Percentiles rank a stretch among this genome's conserved stretches.
Evolutionary conservation across 2,888 invertebrate species (phyloP).

Genomic region (Polia nebulosa): DNA sequence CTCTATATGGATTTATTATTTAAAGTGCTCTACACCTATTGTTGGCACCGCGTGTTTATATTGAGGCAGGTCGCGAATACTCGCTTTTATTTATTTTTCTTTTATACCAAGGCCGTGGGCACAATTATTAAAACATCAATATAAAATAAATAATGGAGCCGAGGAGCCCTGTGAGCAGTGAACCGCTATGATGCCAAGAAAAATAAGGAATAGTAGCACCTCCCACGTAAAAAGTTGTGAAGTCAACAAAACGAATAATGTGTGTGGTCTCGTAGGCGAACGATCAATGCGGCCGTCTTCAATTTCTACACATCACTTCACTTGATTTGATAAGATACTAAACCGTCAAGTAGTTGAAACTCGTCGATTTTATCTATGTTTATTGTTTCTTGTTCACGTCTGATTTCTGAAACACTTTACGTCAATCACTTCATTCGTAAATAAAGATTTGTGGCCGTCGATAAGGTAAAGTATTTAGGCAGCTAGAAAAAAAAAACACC

Average conservation of each 20-base stretch:
- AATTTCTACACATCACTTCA: slow-evolving; percentile 13
- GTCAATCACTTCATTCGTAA: slow-evolving; percentile 6
- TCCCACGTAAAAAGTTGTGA: slow-evolving; percentile 13
- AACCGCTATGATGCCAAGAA: slow-evolving; percentile 11
- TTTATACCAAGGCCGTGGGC: slow-evolving; percentile 36
- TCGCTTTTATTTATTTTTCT: slow-evolving; percentile 53
- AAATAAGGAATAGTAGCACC: slow-evolving; percentile 28
- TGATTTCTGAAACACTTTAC: slow-evolving; percentile 8
- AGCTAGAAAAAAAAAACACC: slow-evolving; percentile 4
- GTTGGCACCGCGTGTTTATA: slow-evolving; percentile 76
- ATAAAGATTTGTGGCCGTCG: slow-evolving; percentile 7
- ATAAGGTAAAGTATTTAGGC: slow-evolving; percentile 25
- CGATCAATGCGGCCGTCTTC: slow-evolving; percentile 23
- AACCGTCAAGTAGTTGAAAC: neutral
- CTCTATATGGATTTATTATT: slow-evolving; percentile 84
- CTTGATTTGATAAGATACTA: slow-evolving; percentile 15
- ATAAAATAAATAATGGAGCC: slow-evolving; percentile 22
- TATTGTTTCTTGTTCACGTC: slow-evolving; percentile 3
- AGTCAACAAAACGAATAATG: slow-evolving; percentile 27
- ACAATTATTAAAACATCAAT: slow-evolving; percentile 34
- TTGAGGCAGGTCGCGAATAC: slow-evolving; percentile 70
- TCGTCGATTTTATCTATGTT: slow-evolving; percentile 8
- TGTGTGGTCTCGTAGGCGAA: slow-evolving; percentile 21
- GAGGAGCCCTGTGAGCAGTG: slow-evolving; percentile 1
- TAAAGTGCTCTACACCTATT: slow-evolving; percentile 82